Evolutionary conservation across 2,888 invertebrate genomes (phyloP).

Genomic region (Hyalella azteca): DNA sequence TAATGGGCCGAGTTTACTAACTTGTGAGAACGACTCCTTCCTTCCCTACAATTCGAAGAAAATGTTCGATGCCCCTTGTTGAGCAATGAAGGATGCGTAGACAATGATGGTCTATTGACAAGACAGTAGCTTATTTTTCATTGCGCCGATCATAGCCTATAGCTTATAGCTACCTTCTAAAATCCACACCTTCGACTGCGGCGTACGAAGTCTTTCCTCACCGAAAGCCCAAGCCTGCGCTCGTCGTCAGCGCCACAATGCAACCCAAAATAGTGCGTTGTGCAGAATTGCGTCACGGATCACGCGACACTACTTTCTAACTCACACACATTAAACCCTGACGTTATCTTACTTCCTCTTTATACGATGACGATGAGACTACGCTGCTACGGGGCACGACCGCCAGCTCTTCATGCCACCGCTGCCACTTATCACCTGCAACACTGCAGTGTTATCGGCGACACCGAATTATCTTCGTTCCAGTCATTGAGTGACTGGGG

Average conservation of each 20-base stretch:
- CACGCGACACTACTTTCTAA: not conserved
- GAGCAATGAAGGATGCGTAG: slow-evolving; percentile 2
- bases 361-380: not conserved
- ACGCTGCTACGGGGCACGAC: not conserved
- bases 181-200: not conserved
- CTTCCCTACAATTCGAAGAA: no score
- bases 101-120: slow-evolving; percentile 1
- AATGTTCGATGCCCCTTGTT: not conserved
- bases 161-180: not conserved
- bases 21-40: no score
- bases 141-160: slow-evolving; percentile 6
- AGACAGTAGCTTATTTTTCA: not conserved
- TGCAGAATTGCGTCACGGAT: not conserved
- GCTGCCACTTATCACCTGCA: no score
- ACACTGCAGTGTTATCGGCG: no score
- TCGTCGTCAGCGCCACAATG: not conserved
- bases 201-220: not conserved
- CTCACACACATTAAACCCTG: not conserved
- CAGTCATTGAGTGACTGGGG: no score
- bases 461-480: no score
- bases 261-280: not conserved
- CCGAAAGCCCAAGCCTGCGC: not conserved
- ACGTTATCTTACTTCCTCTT: slow-evolving; percentile 18
- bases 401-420: not conserved
- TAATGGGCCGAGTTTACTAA: no score